Evolutionary conservation across 2,888 invertebrate genomes (phyloP).

Genomic region (Subacronicta megacephala): DNA sequence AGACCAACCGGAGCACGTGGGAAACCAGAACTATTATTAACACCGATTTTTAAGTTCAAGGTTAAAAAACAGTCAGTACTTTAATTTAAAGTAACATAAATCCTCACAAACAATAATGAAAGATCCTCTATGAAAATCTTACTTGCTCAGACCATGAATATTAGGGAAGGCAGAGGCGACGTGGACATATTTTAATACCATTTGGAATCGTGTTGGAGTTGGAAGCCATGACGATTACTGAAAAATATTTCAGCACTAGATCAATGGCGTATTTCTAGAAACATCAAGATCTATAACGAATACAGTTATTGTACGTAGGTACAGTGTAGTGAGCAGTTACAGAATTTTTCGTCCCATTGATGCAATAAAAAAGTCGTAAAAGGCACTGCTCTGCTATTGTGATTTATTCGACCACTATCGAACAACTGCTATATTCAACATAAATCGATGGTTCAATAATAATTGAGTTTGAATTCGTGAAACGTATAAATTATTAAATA

Average conservation of each 20-base stretch:
- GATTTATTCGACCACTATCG: conserved; percentile 4
- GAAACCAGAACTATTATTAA: conserved; percentile 11
- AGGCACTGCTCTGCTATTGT: conserved; percentile 2
- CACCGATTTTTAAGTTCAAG: conserved; percentile 14
- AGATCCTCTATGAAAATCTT: conserved; percentile 9
- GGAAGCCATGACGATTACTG: too few species aligned
- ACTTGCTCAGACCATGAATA: not conserved
- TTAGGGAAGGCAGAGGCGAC: too few species aligned
- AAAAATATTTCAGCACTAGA: too few species aligned
- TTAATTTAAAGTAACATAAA: conserved; percentile 16
- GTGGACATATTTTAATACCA: too few species aligned
- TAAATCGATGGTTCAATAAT: too few species aligned
- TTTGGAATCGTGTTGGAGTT: too few species aligned
- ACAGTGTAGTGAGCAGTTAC: not conserved
- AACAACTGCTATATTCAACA: not conserved
- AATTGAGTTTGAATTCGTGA: conserved; percentile 10
- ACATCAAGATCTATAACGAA: not conserved
- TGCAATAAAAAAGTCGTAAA: conserved; percentile 17
- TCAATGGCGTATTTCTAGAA: not conserved
- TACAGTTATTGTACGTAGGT: not conserved
- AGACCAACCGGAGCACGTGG: conserved; percentile 7
- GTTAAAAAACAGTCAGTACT: conserved; percentile 10
- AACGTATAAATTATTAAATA: not conserved
- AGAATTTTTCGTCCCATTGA: conserved; percentile 5
- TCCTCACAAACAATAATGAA: conserved; percentile 15